Evolutionary conservation across 2,797 vertebrate genomes (phyloP).

Genomic region (Rachycentron canadum): DNA sequence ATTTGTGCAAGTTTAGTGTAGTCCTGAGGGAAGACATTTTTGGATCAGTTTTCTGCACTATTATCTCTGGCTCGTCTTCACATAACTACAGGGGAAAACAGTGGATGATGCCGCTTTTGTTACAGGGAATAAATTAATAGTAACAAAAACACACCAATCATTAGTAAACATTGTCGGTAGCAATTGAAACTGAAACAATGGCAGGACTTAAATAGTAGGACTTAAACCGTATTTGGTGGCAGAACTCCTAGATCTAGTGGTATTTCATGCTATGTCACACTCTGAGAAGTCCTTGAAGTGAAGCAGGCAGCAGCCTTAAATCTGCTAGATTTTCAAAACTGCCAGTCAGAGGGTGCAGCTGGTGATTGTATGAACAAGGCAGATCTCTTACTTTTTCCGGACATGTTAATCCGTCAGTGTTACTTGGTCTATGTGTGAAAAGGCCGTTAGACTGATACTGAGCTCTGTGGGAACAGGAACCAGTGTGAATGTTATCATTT

Average conservation of each 20-base stretch:
- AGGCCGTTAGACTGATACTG: conserved; percentile 60
- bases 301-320: conserved; percentile 12
- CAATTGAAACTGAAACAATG: not conserved
- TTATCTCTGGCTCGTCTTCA: conserved; percentile 6
- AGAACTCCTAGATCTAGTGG: not conserved
- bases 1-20: not conserved
- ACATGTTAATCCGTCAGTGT: conserved; percentile 54
- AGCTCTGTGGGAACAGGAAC: conserved; percentile 76
- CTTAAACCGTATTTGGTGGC: not conserved
- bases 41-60: not conserved
- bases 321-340: conserved; percentile 32
- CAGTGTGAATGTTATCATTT: conserved; percentile 17
- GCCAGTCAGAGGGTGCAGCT: conserved; percentile 15
- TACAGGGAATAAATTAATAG: not conserved
- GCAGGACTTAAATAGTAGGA: not conserved
- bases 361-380: conserved; percentile 38
- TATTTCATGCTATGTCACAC: conserved; percentile 5
- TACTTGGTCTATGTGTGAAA: conserved; percentile 52
- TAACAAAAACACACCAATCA: not conserved
- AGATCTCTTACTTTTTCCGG: conserved; percentile 53
- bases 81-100: not conserved
- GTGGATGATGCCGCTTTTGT: not conserved
- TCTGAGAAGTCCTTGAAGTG: not conserved
- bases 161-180: not conserved
- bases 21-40: not conserved